Percentiles rank a stretch among this genome's conserved stretches.
Evolutionary conservation across 2,113 vertebrate genomes (phyloP).

Genomic region (Platichthys flesus): DNA sequence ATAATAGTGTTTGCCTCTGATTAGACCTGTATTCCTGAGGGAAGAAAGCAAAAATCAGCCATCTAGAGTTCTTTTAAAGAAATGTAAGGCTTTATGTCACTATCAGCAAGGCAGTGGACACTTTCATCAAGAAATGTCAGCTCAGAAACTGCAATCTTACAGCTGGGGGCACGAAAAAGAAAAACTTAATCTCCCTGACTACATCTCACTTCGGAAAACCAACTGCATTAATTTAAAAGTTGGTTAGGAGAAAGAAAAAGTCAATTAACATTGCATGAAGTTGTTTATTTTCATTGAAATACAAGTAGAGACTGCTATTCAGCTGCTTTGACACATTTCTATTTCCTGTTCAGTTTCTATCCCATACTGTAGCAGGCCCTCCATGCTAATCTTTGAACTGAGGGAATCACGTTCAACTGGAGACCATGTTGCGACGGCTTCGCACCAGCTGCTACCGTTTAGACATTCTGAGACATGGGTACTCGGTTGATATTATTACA

Average conservation of each 20-base stretch:
- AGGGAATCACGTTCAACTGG: neutral
- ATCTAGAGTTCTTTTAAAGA: neutral
- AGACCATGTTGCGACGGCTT: neutral
- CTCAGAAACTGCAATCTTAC: neutral
- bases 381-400: too few species aligned
- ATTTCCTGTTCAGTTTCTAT: neutral
- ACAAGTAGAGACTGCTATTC: neutral
- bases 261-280: too few species aligned
- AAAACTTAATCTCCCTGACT: neutral
- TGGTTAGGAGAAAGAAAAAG: too few species aligned
- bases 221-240: too few species aligned
- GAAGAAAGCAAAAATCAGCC: conserved; percentile 9
- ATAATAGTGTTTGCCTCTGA: conserved; percentile 8
- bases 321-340: neutral
- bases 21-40: conserved; percentile 2
- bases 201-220: neutral
- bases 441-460: neutral
- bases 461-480: too few species aligned
- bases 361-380: too few species aligned
- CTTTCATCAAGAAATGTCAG: conserved; percentile 9
- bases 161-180: neutral
- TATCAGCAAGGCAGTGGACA: neutral
- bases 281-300: too few species aligned
- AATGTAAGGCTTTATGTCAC: neutral
- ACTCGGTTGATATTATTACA: too few species aligned